Evolutionary conservation across 2,797 vertebrate species (phyloP), one percentile per base, ranked within the genome.

Genomic region (Paguma larvata): DNA sequence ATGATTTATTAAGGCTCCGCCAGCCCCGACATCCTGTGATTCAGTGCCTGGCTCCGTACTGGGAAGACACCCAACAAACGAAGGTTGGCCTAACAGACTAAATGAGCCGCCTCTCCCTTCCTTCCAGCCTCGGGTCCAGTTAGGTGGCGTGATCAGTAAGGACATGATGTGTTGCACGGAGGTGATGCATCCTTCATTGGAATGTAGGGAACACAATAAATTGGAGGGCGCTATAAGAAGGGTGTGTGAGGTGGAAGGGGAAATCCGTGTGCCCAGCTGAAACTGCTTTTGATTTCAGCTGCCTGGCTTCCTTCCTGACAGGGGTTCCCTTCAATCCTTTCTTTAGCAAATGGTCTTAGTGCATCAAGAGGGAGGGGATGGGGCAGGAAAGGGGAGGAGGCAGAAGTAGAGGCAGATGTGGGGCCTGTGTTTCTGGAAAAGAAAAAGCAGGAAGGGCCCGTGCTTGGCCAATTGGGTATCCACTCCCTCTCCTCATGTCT

Each of bases 1-100:
- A 46, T 92, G 89, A 96, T 82, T 93, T 88, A 59, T 97, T 23
- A 72, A 94, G 53, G 67, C 65, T 56, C 91, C 5, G 34, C 80
- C 79, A n/a, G 83, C 41, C 72, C 27, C 3, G 34, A 44, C 0
- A 0, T 41, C 19, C 65, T 90, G 68, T 84, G 38, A 79, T 30
- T 67, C 73, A 62, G 65, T 3, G 82, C n/a, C 63, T n/a, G 25
- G 63, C 46, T 88, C 73, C 84, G 80, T 34, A n/a, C 62, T 86
- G 46, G 1, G 70, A 75, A 95, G 94, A 67, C 34, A 46, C 30
- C 53, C 78, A 48, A 13, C 38, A 77, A 32, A 18, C 34, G 80
- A 77, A 41, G 0, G 4, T 2, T 14, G 65, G 78, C 30, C 68
- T 25, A 19, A 83, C 46, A 46, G 89, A 44, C 5, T 14, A 72